Conservation (phyloP, 2,797 vertebrate species). For the Lacerta bilineata region DNA sequence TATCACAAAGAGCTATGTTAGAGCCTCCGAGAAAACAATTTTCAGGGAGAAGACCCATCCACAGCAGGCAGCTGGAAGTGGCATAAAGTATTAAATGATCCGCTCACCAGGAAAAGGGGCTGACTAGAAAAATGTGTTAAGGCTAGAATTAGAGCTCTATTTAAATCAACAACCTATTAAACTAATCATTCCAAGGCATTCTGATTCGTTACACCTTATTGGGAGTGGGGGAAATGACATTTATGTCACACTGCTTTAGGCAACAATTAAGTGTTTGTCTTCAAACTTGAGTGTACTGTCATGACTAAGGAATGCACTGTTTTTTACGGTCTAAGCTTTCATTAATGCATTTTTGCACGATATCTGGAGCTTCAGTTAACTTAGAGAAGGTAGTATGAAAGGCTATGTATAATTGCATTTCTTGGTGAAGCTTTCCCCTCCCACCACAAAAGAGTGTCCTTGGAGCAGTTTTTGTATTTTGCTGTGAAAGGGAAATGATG, state of each 20-base stretch:
- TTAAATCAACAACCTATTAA: constrained; percentile 8
- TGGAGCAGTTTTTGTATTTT: constrained; percentile 19
- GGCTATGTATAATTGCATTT: constrained; percentile 14
- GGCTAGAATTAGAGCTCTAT: constrained; percentile 8
- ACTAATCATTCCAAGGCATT: constrained; percentile 25
- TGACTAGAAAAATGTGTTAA: constrained; percentile 14
- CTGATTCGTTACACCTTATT: constrained; percentile 33
- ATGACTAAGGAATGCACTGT: neutral
- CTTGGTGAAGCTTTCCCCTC: neutral
- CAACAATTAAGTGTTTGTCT: constrained; percentile 40
- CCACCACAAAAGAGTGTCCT: neutral
- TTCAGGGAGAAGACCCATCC: neutral
- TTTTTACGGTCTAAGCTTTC: constrained; percentile 29
- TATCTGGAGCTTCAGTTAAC: constrained; percentile 26
- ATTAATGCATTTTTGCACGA: constrained; percentile 27
- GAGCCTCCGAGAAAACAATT: neutral
- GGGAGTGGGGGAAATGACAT: constrained; percentile 10
- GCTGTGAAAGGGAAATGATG: neutral
- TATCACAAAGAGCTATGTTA: neutral
- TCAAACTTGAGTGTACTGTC: constrained; percentile 20
- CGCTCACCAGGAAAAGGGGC: neutral
- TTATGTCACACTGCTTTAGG: constrained; percentile 24
- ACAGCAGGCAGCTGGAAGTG: constrained; percentile 4
- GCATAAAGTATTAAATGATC: constrained; percentile 5
- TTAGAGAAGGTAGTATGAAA: neutral